phyloP scores from a whole-genome alignment of 1,140 invertebrate genomes.

The Oppia nitens region DNA sequence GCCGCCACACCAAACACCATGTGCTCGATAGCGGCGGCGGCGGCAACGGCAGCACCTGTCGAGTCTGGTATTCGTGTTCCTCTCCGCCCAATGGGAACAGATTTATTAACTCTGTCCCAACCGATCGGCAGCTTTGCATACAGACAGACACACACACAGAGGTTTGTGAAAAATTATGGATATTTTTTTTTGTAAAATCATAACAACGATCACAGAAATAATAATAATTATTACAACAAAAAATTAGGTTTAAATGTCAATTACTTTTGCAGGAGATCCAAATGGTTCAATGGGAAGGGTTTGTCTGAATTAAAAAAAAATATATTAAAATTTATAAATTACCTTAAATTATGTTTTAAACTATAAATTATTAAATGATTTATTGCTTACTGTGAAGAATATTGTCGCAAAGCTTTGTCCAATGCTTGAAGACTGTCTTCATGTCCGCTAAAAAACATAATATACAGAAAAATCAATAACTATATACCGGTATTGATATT shows the following conservation, averaged over 20 bases:
- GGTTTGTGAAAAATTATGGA: no score
- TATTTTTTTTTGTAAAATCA: no score
- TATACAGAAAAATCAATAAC: no score
- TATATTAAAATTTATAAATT: neutral
- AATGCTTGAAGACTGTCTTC: slow-evolving; percentile 10
- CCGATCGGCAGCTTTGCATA: slow-evolving; percentile 6
- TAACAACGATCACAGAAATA: no score
- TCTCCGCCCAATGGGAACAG: slow-evolving; percentile 12
- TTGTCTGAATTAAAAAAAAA: neutral
- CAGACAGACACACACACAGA: no score
- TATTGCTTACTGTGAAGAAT: slow-evolving; percentile 16
- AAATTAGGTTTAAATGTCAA: no score
- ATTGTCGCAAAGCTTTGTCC: slow-evolving; percentile 13
- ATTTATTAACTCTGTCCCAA: slow-evolving; percentile 7
- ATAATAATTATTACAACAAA: neutral
- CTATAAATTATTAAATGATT: neutral
- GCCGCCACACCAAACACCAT: neutral
- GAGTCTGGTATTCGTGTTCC: slow-evolving; percentile 3
- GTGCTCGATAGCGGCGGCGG: neutral
- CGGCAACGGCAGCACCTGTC: neutral
- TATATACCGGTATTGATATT: no score
- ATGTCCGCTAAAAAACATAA: slow-evolving; percentile 10
- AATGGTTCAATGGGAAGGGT: slow-evolving; percentile 8
- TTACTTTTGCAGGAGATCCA: slow-evolving; percentile 3
- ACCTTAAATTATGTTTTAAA: neutral